These are phyloP conservation scores for Oligia fasciuncula DNA, from an alignment of 2,888 invertebrate species.

Conservation along the genomic window DNA sequence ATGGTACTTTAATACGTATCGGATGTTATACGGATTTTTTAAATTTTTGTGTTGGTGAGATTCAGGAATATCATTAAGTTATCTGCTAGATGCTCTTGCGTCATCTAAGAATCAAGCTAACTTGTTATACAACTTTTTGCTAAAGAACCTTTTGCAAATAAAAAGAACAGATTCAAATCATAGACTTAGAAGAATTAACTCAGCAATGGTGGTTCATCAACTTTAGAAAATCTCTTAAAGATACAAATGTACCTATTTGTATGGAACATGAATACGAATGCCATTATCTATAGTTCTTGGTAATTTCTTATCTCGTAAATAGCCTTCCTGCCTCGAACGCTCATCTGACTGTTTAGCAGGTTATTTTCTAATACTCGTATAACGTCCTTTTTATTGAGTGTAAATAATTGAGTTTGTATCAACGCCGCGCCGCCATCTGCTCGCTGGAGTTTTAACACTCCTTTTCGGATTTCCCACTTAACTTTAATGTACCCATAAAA, in stretches of 20 bases:
- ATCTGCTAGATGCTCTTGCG: background rate
- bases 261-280: constrained; percentile 27
- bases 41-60: constrained; percentile 15
- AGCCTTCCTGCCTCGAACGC: constrained; percentile 63
- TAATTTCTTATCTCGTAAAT: constrained; percentile 79
- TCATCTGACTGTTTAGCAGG: constrained; percentile 79
- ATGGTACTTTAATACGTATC: constrained; percentile 62
- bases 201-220: background rate
- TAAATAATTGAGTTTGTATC: constrained; percentile 90
- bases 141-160: background rate
- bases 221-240: background rate
- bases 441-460: constrained; percentile 84
- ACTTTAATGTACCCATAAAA: constrained; percentile 88
- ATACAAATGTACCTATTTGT: constrained; percentile 8
- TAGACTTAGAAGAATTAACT: background rate
- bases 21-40: constrained; percentile 54
- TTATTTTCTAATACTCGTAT: constrained; percentile 88
- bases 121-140: background rate
- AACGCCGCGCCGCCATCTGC: constrained; percentile 86
- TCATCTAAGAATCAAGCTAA: background rate
- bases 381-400: constrained; percentile 90
- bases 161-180: background rate
- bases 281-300: constrained; percentile 48
- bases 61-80: constrained; percentile 7
- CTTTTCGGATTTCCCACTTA: constrained; percentile 89